Conservation (phyloP, 2,888 invertebrate species). For the Parascotia fuliginaria region DNA sequence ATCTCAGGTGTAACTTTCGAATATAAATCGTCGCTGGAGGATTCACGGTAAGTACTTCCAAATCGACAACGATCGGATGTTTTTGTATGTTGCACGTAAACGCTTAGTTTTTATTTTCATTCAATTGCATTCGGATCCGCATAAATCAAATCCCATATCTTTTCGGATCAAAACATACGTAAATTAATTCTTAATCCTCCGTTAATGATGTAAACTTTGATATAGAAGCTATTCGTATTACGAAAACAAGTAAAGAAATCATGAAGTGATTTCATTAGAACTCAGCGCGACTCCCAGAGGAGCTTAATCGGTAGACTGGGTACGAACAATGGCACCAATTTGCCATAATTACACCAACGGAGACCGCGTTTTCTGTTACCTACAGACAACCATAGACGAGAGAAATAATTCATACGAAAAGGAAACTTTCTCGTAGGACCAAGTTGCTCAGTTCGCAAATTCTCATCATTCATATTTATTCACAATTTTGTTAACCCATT, state of each 20-base stretch:
- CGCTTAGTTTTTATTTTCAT: no score
- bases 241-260: constrained; percentile 36
- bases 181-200: background rate
- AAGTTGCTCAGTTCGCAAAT: constrained; percentile 31
- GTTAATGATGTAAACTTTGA: background rate
- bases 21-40: no score
- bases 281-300: constrained; percentile 26
- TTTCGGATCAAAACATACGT: no score
- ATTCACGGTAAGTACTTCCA: no score
- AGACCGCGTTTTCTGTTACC: constrained; percentile 48
- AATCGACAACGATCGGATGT: no score
- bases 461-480: constrained; percentile 11
- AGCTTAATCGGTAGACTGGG: constrained; percentile 41
- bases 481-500: background rate
- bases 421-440: constrained; percentile 34
- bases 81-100: no score
- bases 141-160: no score
- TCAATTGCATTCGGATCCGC: no score
- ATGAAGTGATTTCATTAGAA: constrained; percentile 38
- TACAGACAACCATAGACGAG: constrained; percentile 29
- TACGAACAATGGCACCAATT: constrained; percentile 74
- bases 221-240: constrained; percentile 6
- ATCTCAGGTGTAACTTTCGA: no score
- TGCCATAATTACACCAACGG: constrained; percentile 64
- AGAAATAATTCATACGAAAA: constrained; percentile 31